A percentile compares a stretch with the other conserved stretches of the same genome.
These are phyloP conservation scores for Onthophagus taurus DNA, from an alignment of 1,140 invertebrate species.

Conservation along the genomic window DNA sequence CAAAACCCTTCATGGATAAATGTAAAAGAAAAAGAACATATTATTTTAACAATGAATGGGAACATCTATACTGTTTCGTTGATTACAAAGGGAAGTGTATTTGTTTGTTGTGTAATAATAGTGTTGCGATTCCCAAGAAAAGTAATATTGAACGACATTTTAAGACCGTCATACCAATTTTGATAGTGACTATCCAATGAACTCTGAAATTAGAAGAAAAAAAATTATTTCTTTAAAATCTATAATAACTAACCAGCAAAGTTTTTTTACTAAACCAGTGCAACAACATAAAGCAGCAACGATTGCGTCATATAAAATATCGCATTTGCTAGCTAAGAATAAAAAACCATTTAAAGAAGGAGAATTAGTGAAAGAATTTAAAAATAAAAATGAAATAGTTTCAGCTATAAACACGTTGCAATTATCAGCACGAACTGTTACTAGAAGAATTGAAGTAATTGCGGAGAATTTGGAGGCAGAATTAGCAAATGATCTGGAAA, in stretches of 20 bases:
- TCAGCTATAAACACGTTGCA: slow-evolving; percentile 16
- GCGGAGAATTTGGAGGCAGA: slow-evolving; percentile 13
- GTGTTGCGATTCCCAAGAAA: slow-evolving; percentile 14
- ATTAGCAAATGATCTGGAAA: slow-evolving; percentile 19
- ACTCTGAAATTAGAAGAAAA: slow-evolving; percentile 28
- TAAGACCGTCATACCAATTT: too few species aligned
- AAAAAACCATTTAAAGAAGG: slow-evolving; percentile 14
- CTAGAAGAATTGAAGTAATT: slow-evolving; percentile 19
- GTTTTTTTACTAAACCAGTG: slow-evolving; percentile 23
- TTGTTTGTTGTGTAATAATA: slow-evolving; percentile 14
- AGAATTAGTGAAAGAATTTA: slow-evolving; percentile 14
- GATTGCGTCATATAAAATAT: slow-evolving; percentile 22
- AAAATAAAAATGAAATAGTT: slow-evolving; percentile 18
- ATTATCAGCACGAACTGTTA: slow-evolving; percentile 18
- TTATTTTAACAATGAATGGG: slow-evolving; percentile 7
- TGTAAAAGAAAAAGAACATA: slow-evolving; percentile 9
- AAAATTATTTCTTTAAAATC: slow-evolving; percentile 26
- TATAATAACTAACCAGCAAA: slow-evolving; percentile 20
- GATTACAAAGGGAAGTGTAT: slow-evolving; percentile 12
- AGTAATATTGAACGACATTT: slow-evolving; percentile 16
- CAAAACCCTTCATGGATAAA: slow-evolving; percentile 4
- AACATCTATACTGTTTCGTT: slow-evolving; percentile 13
- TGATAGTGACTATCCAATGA: slow-evolving; percentile 22
- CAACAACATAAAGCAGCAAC: slow-evolving; percentile 13
- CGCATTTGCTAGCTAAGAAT: slow-evolving; percentile 27